Evolutionary conservation across 2,888 invertebrate species (phyloP).

Genomic region (Strigamia crassipes): DNA sequence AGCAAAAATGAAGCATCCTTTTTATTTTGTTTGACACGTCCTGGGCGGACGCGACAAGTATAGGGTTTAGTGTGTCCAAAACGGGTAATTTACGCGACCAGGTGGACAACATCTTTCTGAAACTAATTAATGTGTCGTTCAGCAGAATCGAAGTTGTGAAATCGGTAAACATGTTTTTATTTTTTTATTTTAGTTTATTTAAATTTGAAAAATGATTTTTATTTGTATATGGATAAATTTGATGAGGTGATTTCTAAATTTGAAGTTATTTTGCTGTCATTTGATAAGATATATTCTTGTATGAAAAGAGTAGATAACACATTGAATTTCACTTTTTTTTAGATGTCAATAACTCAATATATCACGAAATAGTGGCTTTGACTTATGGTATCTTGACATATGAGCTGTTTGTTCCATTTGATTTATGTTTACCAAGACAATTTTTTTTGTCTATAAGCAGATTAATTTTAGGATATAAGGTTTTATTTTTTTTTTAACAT

Average conservation of each 20-base stretch:
- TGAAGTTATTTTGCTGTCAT: neutral
- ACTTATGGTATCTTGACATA: constrained; percentile 13
- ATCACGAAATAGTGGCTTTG: neutral
- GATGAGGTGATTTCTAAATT: constrained; percentile 1
- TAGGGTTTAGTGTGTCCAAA: neutral
- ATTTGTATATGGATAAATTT: neutral
- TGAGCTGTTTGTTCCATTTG: constrained; percentile 32
- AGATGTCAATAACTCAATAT: neutral
- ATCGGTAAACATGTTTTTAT: neutral
- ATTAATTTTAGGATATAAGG: constrained; percentile 5
- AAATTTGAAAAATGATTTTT: too few relatives aligned
- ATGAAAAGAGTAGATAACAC: neutral
- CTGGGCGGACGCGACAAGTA: constrained; percentile 22
- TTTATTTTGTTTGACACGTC: constrained; percentile 19
- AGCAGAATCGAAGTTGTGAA: neutral
- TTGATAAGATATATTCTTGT: neutral
- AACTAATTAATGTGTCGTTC: neutral
- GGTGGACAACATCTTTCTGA: constrained; percentile 4
- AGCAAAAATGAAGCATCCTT: neutral
- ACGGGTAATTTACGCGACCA: neutral
- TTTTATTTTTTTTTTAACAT: neutral
- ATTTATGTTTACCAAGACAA: neutral
- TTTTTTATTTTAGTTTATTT: too few relatives aligned
- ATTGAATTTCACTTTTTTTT: neutral
- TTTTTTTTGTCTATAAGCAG: neutral